Evolutionary conservation across 2,888 invertebrate genomes (phyloP).

Genomic region (Philonicus albiceps): DNA sequence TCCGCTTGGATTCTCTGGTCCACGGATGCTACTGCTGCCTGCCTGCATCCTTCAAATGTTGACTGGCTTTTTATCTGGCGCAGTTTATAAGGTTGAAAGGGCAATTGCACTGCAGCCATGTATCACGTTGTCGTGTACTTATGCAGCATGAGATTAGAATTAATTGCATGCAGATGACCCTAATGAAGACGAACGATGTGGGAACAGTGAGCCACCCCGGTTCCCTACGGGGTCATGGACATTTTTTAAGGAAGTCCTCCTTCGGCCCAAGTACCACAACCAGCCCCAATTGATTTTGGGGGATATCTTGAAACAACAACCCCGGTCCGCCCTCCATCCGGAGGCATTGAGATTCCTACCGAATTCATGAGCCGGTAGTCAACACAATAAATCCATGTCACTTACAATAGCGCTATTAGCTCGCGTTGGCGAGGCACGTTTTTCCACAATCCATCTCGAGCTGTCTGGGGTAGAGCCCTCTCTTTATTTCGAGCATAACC

Average conservation of each 20-base stretch:
- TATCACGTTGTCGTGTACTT: neutral
- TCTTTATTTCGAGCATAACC: constrained; percentile 23
- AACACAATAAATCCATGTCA: constrained; percentile 23
- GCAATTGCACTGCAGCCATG: constrained; percentile 13
- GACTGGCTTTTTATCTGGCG: constrained; percentile 1
- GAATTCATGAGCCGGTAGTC: constrained; percentile 15
- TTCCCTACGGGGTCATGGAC: neutral
- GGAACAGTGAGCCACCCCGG: neutral
- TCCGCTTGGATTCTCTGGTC: neutral
- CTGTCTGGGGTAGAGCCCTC: neutral
- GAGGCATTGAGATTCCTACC: neutral
- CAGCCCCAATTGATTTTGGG: neutral
- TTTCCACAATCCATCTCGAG: constrained; percentile 13
- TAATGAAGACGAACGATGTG: neutral
- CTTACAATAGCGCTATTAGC: constrained; percentile 22
- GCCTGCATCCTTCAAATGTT: neutral
- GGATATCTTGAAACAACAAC: neutral
- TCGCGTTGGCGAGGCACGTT: neutral
- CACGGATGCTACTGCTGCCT: neutral
- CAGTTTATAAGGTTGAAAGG: constrained; percentile 14
- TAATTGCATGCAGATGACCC: constrained; percentile 18
- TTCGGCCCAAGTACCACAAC: neutral
- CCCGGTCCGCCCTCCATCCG: neutral
- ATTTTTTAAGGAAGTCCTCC: neutral
- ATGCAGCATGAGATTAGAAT: constrained; percentile 10